A percentile compares a stretch with the other conserved stretches of the same genome.
Conservation (phyloP, 2,797 vertebrate genomes). For the Chaenodraco wilsoni region DNA sequence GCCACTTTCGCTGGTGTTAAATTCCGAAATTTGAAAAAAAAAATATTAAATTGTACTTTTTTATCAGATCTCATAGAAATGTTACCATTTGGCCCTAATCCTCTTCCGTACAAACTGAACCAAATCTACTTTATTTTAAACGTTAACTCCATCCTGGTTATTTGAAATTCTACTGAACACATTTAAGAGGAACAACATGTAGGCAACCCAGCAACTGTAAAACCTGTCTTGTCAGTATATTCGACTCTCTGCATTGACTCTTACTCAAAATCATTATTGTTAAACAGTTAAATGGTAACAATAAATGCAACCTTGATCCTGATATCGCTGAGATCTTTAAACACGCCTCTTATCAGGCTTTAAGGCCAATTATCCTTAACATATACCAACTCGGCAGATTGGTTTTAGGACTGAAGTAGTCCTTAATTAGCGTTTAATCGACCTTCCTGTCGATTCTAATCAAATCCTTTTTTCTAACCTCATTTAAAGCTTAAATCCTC, state of each 20-base stretch:
- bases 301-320: slow-evolving; percentile 47
- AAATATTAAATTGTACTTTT: no score
- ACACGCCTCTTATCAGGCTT: slow-evolving; percentile 27
- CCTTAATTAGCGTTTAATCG: slow-evolving; percentile 45
- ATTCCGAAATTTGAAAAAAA: no score
- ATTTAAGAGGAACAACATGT: not conserved
- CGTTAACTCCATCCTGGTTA: not conserved
- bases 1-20: no score
- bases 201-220: not conserved
- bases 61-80: no score
- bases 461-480: slow-evolving; percentile 18
- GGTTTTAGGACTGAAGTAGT: slow-evolving; percentile 22
- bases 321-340: slow-evolving; percentile 38
- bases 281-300: slow-evolving; percentile 43
- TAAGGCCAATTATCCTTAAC: slow-evolving; percentile 50
- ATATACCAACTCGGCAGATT: slow-evolving; percentile 19
- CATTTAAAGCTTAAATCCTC: slow-evolving; percentile 29
- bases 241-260: slow-evolving; percentile 2
- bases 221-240: slow-evolving; percentile 14
- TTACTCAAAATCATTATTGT: slow-evolving; percentile 42
- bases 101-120: no score
- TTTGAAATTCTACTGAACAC: not conserved
- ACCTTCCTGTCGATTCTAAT: slow-evolving; percentile 37
- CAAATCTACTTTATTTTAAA: no score
- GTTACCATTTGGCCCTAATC: no score